Evolutionary conservation across 2,113 vertebrate species (phyloP).

Genomic region (Pelusios castaneus): DNA sequence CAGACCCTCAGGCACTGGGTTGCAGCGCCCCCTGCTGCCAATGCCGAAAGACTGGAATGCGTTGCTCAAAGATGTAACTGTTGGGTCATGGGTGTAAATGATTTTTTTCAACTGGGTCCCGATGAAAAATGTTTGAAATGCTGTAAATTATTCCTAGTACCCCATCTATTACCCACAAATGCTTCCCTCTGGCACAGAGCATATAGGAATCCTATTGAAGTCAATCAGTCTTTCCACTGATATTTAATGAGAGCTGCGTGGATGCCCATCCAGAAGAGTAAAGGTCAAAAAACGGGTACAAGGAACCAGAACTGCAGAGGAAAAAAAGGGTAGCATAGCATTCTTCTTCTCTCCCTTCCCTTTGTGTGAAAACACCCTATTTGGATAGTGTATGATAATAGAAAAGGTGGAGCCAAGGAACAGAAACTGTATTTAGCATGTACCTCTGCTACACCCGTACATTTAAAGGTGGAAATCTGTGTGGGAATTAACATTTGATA

Average conservation of each 20-base stretch:
- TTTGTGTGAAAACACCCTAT: neutral
- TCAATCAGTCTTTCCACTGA: neutral
- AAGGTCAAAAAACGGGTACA: neutral
- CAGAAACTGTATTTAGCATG: fast-evolving
- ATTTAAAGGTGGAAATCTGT: neutral
- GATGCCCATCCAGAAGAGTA: neutral
- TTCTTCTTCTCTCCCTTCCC: neutral
- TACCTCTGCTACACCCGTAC: neutral
- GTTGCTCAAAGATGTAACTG: too few relatives aligned
- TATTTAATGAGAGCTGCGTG: neutral
- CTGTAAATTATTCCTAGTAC: neutral
- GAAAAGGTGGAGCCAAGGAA: neutral
- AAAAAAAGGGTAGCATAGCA: neutral
- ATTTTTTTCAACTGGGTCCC: too few relatives aligned
- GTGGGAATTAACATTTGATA: neutral
- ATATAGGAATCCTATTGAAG: neutral
- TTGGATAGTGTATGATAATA: neutral
- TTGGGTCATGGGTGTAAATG: too few relatives aligned
- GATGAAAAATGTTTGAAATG: too few relatives aligned
- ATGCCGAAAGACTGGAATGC: too few relatives aligned
- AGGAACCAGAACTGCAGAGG: neutral
- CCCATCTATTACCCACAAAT: neutral
- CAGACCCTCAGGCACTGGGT: too few relatives aligned
- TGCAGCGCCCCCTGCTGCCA: too few relatives aligned
- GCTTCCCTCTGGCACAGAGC: neutral